Conservation (phyloP, 1,140 invertebrate species). For the Ridgeia piscesae region DNA sequence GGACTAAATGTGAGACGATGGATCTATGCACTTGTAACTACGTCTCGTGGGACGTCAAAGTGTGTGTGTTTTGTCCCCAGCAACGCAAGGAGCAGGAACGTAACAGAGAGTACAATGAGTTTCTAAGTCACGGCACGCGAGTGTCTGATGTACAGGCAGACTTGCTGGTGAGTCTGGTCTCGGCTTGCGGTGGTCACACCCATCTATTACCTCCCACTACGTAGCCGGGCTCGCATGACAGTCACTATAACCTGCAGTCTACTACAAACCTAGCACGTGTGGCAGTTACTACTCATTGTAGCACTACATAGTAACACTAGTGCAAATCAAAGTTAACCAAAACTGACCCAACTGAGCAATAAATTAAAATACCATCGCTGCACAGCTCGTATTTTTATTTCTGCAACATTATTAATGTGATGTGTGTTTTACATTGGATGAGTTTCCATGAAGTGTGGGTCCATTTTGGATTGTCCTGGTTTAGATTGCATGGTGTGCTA, state of each 20-base stretch:
- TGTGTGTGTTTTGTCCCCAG: conserved; percentile 28
- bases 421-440: conserved; percentile 34
- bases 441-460: conserved; percentile 24
- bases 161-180: background rate
- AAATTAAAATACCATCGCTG: background rate
- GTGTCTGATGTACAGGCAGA: background rate
- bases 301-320: background rate
- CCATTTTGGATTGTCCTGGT: conserved; percentile 3
- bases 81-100: conserved; percentile 40
- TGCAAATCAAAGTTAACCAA: background rate
- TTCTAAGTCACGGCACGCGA: conserved; percentile 34
- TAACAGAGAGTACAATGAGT: conserved; percentile 51
- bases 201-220: background rate
- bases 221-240: background rate
- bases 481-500: background rate
- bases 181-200: background rate
- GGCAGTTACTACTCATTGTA: background rate
- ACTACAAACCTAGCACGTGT: background rate
- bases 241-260: background rate
- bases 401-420: conserved; percentile 14
- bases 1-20: too few species aligned
- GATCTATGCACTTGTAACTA: background rate
- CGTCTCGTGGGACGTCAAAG: background rate
- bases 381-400: background rate
- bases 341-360: background rate